phyloP scores from a whole-genome alignment of 2,113 vertebrate species.

The Zosterops borbonicus region DNA sequence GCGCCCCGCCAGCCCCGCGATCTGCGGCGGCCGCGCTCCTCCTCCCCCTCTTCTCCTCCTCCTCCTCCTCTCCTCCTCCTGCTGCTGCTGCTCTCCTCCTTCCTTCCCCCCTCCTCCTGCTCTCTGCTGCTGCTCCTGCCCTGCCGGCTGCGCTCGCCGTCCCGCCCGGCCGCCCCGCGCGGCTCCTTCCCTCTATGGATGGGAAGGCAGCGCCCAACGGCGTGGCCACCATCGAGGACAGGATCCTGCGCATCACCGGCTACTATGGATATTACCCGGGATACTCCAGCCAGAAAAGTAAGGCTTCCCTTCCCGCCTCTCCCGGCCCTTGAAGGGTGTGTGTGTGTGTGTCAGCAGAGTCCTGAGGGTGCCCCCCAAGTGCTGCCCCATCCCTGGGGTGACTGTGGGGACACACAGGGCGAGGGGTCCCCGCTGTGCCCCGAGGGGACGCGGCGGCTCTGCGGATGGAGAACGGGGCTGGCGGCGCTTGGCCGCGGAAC shows the following conservation, averaged over 20 bases:
- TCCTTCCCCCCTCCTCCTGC: not conserved
- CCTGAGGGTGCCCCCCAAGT: not conserved
- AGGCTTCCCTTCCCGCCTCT: constrained; percentile 62
- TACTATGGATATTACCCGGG: constrained; percentile 98
- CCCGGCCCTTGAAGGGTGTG: not conserved
- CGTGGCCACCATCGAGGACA: constrained; percentile 94
- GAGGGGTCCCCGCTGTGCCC: not conserved
- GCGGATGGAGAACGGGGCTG: not conserved
- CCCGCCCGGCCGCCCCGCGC: constrained; percentile 49
- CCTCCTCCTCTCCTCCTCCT: not conserved
- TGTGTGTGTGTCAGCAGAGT: not conserved
- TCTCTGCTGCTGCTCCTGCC: not conserved
- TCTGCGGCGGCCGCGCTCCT: constrained; percentile 24
- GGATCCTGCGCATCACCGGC: constrained; percentile 95
- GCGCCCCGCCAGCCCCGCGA: constrained; percentile 49
- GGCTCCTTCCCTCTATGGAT: constrained; percentile 73
- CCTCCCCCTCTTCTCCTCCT: not conserved
- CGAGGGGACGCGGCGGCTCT: not conserved
- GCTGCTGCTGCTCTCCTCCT: not conserved
- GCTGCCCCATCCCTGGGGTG: not conserved
- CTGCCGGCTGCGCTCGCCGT: not conserved
- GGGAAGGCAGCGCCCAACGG: constrained; percentile 90
- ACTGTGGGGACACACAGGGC: not conserved
- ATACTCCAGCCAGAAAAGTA: constrained; percentile 96
- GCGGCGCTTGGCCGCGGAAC: not conserved